Evolutionary conservation across 37 sponge, comb jelly and placozoan species (phyloP).

Genomic region (Petrosia ficiformis): DNA sequence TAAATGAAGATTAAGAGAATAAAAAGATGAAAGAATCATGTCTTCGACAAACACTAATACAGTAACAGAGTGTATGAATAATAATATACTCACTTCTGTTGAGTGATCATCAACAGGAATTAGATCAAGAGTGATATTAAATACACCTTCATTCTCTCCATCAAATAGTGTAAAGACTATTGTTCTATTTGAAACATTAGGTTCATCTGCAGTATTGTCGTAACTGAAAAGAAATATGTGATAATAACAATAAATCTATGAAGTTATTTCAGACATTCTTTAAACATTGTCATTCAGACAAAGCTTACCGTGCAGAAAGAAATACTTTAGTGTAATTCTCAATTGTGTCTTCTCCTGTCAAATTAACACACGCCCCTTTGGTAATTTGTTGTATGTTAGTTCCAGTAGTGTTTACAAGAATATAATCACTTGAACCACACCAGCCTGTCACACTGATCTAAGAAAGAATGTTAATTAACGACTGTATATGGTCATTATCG

Average conservation of each 20-base stretch:
- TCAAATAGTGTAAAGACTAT: constrained; percentile 50
- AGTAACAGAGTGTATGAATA: too few relatives aligned
- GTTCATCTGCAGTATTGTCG: constrained; percentile 25
- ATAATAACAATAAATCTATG: too few relatives aligned
- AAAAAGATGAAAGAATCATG: constrained; percentile 2
- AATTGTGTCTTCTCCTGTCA: constrained; percentile 42
- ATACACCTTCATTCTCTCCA: constrained; percentile 18
- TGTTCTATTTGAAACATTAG: constrained; percentile 8
- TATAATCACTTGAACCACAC: constrained; percentile 19
- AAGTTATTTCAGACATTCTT: too few relatives aligned
- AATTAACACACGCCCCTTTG: constrained; percentile 34
- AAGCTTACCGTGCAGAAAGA: constrained; percentile 28
- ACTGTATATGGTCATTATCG: background rate
- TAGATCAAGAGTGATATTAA: constrained; percentile 10
- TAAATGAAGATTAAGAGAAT: too few relatives aligned
- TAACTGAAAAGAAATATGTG: constrained; percentile 20
- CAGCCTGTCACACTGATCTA: constrained; percentile 9
- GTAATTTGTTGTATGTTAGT: constrained; percentile 15
- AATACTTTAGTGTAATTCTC: constrained; percentile 41
- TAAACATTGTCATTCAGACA: too few relatives aligned
- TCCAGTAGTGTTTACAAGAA: constrained; percentile 4
- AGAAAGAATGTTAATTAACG: background rate
- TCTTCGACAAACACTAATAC: too few relatives aligned
- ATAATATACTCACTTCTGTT: constrained; percentile 7
- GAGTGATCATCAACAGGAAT: constrained; percentile 35